Evolutionary conservation across 2,888 invertebrate species (phyloP).

Genomic region (Hemithea aestivaria): DNA sequence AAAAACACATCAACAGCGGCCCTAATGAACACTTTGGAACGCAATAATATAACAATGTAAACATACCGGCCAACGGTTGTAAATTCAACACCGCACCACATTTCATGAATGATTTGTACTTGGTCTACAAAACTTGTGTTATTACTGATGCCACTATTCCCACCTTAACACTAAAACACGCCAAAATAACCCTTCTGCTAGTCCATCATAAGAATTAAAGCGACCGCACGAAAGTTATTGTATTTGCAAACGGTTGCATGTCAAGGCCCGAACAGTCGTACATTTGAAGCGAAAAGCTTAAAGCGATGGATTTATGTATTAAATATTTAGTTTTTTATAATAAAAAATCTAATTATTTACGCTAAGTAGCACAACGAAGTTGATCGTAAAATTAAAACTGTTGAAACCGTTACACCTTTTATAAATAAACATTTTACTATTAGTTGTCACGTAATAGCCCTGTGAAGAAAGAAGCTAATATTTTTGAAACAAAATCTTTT

Average conservation of each 20-base stretch:
- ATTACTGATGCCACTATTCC: conserved; percentile 21
- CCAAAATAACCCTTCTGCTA: conserved; percentile 24
- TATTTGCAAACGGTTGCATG: conserved; percentile 40
- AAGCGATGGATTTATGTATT: conserved; percentile 31
- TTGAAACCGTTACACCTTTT: background rate
- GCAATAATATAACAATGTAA: conserved; percentile 35
- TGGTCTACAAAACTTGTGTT: conserved; percentile 40
- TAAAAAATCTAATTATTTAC: conserved; percentile 15
- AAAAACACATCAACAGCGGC: background rate
- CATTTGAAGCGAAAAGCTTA: conserved; percentile 36
- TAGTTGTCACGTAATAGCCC: no score
- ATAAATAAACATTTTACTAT: no score
- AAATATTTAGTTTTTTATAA: conserved; percentile 22
- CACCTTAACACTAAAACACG: conserved; percentile 16
- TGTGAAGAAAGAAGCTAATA: no score
- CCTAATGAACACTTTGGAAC: conserved; percentile 36
- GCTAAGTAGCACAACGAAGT: conserved; percentile 7
- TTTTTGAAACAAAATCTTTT: background rate
- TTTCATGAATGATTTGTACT: conserved; percentile 62
- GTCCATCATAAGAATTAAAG: conserved; percentile 25
- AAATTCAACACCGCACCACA: conserved; percentile 50
- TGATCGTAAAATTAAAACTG: conserved; percentile 2
- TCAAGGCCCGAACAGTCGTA: conserved; percentile 45
- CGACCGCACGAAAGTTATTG: conserved; percentile 19
- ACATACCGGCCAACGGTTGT: conserved; percentile 36